phyloP scores from a whole-genome alignment of 2,113 vertebrate species.

The Plecturocebus donacophilus region DNA sequence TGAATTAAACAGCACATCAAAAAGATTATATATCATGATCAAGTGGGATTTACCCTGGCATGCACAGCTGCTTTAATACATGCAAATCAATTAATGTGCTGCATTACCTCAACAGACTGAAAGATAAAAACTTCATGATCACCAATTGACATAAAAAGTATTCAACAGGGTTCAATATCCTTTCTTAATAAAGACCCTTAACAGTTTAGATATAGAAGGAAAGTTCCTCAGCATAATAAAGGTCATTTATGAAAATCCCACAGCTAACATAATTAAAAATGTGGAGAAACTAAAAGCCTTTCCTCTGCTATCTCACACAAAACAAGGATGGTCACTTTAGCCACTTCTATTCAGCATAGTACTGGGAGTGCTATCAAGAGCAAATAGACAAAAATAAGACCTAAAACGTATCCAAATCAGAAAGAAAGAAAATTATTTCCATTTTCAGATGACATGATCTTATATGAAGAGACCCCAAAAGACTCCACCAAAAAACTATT shows the following conservation, averaged over 20 bases:
- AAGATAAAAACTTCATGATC: background rate
- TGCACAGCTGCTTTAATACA: background rate
- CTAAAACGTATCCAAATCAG: background rate
- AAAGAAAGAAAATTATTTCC: background rate
- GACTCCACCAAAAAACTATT: background rate
- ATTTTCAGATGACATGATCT: background rate
- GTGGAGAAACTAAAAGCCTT: background rate
- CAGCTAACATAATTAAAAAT: background rate
- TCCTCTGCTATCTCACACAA: background rate
- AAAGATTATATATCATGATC: background rate
- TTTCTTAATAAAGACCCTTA: background rate
- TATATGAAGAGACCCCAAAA: background rate
- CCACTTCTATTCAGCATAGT: background rate
- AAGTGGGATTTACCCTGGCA: background rate
- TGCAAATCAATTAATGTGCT: background rate
- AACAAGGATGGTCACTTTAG: background rate
- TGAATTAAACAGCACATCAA: background rate
- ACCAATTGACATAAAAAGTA: background rate
- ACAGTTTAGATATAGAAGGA: background rate
- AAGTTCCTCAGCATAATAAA: background rate
- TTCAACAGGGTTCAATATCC: background rate
- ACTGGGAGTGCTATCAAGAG: background rate
- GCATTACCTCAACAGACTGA: background rate
- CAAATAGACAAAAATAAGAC: background rate
- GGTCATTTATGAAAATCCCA: background rate